phyloP scores from a whole-genome alignment of 2,797 vertebrate species.

The Carapus acus region DNA sequence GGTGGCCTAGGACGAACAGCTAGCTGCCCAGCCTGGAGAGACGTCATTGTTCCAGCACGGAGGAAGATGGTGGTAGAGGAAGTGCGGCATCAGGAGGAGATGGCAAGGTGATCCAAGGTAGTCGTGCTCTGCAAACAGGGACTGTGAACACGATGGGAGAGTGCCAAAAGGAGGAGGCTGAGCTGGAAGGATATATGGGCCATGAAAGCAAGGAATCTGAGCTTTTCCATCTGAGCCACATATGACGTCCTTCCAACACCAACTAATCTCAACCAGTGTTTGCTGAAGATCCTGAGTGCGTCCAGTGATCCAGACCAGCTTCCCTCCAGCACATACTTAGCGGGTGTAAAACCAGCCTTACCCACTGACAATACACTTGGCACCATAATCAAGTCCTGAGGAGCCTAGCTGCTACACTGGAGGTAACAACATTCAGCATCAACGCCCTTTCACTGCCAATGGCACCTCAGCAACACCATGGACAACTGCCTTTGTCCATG shows the following conservation, averaged over 20 bases:
- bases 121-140: neutral
- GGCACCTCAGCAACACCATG: too few species aligned
- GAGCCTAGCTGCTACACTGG: too few species aligned
- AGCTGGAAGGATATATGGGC: neutral
- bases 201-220: neutral
- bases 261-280: neutral
- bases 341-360: too few species aligned
- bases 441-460: too few species aligned
- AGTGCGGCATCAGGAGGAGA: neutral
- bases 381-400: too few species aligned
- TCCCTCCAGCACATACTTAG: too few species aligned
- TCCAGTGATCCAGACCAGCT: too few species aligned
- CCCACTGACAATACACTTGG: neutral
- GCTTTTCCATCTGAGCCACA: neutral
- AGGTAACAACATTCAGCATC: too few species aligned
- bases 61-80: conserved; percentile 4
- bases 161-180: neutral
- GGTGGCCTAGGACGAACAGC: neutral
- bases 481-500: too few species aligned
- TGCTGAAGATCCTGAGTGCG: neutral
- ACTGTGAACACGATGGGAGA: neutral
- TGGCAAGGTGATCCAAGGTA: neutral
- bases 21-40: neutral
- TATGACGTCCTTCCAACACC: conserved; percentile 1
- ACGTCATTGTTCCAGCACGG: neutral